Evolutionary conservation across 92 coral and sea anemone species (phyloP).

Genomic region (Epizoanthus illoricatus): DNA sequence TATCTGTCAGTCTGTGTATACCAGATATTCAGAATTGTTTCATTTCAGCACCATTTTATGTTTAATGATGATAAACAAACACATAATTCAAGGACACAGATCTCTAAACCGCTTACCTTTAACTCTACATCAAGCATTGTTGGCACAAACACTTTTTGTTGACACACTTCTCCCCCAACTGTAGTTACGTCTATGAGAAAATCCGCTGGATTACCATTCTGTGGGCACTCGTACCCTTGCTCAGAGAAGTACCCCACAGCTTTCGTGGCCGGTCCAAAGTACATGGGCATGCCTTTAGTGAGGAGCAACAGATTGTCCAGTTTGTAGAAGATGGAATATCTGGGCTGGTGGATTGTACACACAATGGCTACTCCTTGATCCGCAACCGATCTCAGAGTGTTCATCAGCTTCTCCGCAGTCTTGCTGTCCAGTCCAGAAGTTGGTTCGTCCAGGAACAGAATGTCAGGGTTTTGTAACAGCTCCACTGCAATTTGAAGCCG

Average conservation of each 20-base stretch:
- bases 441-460: constrained; percentile 5
- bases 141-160: neutral
- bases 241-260: neutral
- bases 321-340: no score
- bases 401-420: constrained; percentile 7
- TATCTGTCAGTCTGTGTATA: neutral
- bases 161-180: neutral
- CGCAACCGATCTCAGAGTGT: neutral
- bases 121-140: neutral
- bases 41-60: constrained; percentile 4
- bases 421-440: constrained; percentile 12
- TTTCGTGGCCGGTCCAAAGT: constrained; percentile 13
- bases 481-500: neutral
- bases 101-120: neutral
- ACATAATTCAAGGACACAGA: neutral
- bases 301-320: neutral
- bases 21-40: constrained; percentile 18
- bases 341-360: no score
- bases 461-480: constrained; percentile 1
- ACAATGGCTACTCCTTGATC: no score
- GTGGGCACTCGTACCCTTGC: neutral
- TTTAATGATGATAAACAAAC: neutral
- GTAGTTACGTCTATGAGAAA: constrained; percentile 6
- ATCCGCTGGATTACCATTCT: constrained; percentile 4
- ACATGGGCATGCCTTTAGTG: constrained; percentile 11